Evolutionary conservation across 2,797 vertebrate genomes (phyloP).

Genomic region (Chloroceryle amazona): DNA sequence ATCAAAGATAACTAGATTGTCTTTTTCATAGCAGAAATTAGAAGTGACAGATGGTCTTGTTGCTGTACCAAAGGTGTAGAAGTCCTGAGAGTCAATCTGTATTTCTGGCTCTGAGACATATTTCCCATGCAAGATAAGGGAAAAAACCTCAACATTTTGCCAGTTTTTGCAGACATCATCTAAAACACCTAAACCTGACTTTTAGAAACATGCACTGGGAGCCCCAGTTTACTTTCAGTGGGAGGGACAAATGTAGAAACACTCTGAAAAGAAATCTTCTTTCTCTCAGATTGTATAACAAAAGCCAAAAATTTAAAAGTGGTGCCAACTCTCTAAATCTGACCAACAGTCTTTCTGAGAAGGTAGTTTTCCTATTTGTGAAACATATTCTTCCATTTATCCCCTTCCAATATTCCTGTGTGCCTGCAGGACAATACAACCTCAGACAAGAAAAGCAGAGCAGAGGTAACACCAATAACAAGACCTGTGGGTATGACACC

Average conservation of each 20-base stretch:
- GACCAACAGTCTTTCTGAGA: not conserved
- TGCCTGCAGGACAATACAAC: not conserved
- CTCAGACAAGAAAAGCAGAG: not conserved
- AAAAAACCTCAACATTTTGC: not conserved
- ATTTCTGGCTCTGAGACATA: conserved; percentile 46
- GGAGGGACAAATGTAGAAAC: not conserved
- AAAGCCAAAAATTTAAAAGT: not conserved
- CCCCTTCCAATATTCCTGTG: not conserved
- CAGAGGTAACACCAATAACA: not conserved
- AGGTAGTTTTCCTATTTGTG: not conserved
- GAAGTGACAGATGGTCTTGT: conserved; percentile 61
- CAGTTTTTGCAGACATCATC: not conserved
- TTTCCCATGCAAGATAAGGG: conserved; percentile 16
- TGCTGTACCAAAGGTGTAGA: conserved; percentile 57
- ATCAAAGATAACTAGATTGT: conserved; percentile 53
- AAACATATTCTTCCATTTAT: not conserved
- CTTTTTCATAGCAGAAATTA: conserved; percentile 62
- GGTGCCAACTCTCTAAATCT: not conserved
- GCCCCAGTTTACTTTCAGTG: not conserved
- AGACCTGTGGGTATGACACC: not conserved
- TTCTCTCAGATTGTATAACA: not conserved
- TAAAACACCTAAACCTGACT: not conserved
- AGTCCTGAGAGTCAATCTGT: conserved; percentile 37
- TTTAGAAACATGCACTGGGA: not conserved
- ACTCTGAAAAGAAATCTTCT: not conserved